Conservation (phyloP, 2,888 invertebrate species). For the Agrochola litura region DNA sequence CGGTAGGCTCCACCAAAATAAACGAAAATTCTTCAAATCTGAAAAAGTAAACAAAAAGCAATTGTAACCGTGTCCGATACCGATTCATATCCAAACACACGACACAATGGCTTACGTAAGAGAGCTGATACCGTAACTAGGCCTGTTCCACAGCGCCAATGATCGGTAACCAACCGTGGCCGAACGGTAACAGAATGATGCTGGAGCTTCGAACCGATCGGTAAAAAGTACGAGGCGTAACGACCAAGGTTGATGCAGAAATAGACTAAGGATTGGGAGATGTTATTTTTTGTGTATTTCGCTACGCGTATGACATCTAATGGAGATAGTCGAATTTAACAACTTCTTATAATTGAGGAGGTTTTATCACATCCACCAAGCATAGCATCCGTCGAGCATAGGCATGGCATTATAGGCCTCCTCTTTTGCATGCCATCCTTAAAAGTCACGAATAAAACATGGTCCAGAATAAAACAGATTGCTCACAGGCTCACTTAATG, state of each 20-base stretch:
- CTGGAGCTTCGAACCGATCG: conserved; percentile 45
- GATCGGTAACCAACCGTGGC: conserved; percentile 69
- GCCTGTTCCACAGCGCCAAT: conserved; percentile 58
- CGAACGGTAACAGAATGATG: conserved; percentile 58
- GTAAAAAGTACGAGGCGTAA: conserved; percentile 15
- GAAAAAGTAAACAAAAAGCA: conserved; percentile 23
- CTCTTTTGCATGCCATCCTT: not conserved
- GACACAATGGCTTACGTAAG: conserved; percentile 63
- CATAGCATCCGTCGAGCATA: not conserved
- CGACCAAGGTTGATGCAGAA: conserved; percentile 49
- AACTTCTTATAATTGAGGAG: not conserved
- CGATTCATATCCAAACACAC: conserved; percentile 41
- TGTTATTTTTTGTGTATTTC: conserved; percentile 2
- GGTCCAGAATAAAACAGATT: not conserved
- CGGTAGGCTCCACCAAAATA: not conserved
- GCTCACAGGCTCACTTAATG: not conserved
- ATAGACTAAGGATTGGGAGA: conserved; percentile 34
- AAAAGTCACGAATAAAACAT: not conserved
- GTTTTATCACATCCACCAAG: no score
- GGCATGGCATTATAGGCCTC: not conserved
- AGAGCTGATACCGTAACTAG: conserved; percentile 59
- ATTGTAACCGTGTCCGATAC: conserved; percentile 24
- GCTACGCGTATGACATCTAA: not conserved
- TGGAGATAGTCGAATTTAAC: not conserved
- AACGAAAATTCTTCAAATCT: not conserved